These are phyloP conservation scores for Phodopus roborovskii DNA, from an alignment of 2,113 vertebrate species.

Conservation along the genomic window DNA sequence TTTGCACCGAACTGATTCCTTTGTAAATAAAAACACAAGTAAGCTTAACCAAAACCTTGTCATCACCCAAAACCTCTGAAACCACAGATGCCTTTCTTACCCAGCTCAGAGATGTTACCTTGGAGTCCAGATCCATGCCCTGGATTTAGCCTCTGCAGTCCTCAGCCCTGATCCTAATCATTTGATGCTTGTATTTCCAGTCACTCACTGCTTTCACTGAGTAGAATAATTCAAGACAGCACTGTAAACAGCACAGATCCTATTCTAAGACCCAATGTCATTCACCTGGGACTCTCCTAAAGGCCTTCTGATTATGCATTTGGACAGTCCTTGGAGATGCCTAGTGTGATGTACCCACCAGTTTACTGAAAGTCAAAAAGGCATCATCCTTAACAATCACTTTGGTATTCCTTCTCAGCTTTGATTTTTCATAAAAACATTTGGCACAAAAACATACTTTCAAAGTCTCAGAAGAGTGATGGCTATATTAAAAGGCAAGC, in stretches of 20 bases:
- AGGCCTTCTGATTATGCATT: background rate
- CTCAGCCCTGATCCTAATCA: background rate
- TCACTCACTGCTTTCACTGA: background rate
- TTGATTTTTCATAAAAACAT: constrained; percentile 71
- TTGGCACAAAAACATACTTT: constrained; percentile 68
- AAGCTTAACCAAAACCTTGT: background rate
- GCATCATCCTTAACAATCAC: constrained; percentile 11
- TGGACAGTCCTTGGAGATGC: constrained; percentile 39
- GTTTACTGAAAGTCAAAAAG: constrained; percentile 23
- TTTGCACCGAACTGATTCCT: background rate
- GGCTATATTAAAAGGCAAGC: constrained; percentile 58
- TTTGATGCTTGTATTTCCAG: background rate
- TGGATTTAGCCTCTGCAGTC: background rate
- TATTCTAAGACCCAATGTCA: background rate
- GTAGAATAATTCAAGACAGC: background rate
- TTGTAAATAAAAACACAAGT: background rate
- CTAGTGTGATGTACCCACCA: background rate
- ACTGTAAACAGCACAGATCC: background rate
- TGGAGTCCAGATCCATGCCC: background rate
- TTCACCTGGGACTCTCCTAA: background rate
- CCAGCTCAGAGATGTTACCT: background rate
- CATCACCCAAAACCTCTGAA: background rate
- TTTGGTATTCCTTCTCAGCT: constrained; percentile 53
- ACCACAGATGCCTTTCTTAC: background rate
- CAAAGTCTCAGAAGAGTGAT: constrained; percentile 53